phyloP scores from a whole-genome alignment of 2,113 vertebrate genomes.

The Daubentonia madagascariensis region DNA sequence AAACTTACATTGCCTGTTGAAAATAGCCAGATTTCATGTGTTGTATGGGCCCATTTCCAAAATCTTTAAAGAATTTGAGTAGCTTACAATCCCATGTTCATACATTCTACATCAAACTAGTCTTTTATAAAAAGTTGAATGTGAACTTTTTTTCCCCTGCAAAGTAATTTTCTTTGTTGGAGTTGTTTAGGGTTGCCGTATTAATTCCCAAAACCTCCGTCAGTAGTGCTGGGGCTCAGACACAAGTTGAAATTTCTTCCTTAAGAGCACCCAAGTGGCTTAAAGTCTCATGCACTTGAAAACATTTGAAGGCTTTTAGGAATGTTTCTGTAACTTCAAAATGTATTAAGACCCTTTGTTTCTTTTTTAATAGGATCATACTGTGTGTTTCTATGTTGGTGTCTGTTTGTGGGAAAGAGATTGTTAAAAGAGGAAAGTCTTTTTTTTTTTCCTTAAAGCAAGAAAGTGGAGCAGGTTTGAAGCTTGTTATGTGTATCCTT shows the following conservation, averaged over 20 bases:
- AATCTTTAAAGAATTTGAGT: background rate
- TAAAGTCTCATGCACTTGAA: background rate
- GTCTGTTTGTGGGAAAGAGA: background rate
- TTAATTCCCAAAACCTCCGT: background rate
- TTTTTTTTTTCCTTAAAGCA: background rate
- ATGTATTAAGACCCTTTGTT: background rate
- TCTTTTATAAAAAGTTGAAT: background rate
- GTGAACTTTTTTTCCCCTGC: background rate
- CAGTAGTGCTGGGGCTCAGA: rapidly evolving
- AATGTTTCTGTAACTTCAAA: background rate
- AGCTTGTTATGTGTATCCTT: background rate
- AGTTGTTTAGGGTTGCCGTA: too few species aligned
- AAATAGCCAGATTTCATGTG: background rate
- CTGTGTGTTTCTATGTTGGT: background rate
- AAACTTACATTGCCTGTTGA: background rate
- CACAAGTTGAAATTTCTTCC: too few species aligned
- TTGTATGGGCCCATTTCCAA: background rate
- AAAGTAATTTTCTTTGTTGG: background rate
- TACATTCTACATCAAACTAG: background rate
- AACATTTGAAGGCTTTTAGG: background rate
- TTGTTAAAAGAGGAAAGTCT: background rate
- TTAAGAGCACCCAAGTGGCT: background rate
- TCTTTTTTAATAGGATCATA: background rate
- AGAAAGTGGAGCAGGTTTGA: background rate
- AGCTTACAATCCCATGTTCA: background rate